Evolutionary conservation across 2,888 invertebrate genomes (phyloP), one percentile per base, ranked within the genome.

Genomic region (Spodoptera exigua): DNA sequence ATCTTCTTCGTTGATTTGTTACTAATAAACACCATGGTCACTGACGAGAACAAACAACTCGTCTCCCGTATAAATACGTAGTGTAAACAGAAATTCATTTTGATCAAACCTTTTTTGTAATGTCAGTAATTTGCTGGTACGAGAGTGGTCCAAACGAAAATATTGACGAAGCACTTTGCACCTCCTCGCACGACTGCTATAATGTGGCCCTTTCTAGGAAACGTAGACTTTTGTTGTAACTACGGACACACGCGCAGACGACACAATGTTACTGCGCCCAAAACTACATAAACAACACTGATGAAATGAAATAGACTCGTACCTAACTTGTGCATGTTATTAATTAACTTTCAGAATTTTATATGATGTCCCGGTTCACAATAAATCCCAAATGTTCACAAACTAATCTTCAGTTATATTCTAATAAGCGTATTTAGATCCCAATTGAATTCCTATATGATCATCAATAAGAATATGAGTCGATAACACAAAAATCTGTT

Each of bases 121-220:
- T 79, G 79, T 83, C 81, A 82, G 84, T 87, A 84, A 86, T 86
- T 85, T 84, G 84, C 76, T 77, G 78, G 87, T 82, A 85, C 83
- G 84, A 85, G 84, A 85, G 87, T 84, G 83, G 82, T 81, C 72
- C 78, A 72, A 78, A 76, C 74, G 79, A 84, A 80, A 80, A 77
- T 91, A 83, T 92, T 91, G 87, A 89, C 91, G 77, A 68, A 89
- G 82, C 89, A 91, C 91, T 93, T 93, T 79, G 88, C 92, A 92
- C 91, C 90, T 91, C 79, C 78, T 78, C 75, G 81, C 79, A 79
- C 78, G 78, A 78, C 80, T 80, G 82, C 83, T 84, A 85, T 82
- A 80, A 76, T 75, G 81, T 81, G 80, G 83, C 87, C 89, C 88
- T 89, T 92, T 90, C 90, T 87, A 85, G 84, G 89, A 90, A 89